These are phyloP conservation scores for Arctia plantaginis DNA, from an alignment of 2,888 invertebrate genomes.

Conservation along the genomic window DNA sequence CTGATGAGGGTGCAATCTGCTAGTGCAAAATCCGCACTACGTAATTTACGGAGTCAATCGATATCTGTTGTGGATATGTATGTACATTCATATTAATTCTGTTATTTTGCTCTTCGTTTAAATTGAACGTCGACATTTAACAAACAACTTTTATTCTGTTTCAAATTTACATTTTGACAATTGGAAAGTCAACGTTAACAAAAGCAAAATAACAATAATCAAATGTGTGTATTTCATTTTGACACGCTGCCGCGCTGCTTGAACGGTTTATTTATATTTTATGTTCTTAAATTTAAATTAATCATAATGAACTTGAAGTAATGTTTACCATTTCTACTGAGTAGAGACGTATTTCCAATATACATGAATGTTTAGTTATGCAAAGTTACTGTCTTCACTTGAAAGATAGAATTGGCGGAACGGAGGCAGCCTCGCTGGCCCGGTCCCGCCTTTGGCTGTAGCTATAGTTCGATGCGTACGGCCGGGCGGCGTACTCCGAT, in stretches of 20 bases:
- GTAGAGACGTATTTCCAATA: slow-evolving; percentile 13
- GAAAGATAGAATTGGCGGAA: slow-evolving; percentile 51
- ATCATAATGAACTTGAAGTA: background rate
- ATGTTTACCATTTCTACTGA: background rate
- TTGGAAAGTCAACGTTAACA: slow-evolving; percentile 72
- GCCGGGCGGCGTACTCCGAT: slow-evolving; percentile 65
- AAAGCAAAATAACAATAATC: slow-evolving; percentile 64
- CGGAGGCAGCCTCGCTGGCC: slow-evolving; percentile 48
- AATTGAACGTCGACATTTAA: slow-evolving; percentile 65
- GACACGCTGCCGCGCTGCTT: slow-evolving; percentile 33
- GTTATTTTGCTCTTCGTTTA: slow-evolving; percentile 61
- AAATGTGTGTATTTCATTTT: slow-evolving; percentile 60
- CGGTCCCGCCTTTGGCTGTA: slow-evolving; percentile 50
- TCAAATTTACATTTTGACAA: slow-evolving; percentile 77
- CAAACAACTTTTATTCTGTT: slow-evolving; percentile 75
- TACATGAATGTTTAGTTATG: slow-evolving; percentile 57
- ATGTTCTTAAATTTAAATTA: background rate
- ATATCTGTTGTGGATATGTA: slow-evolving; percentile 62
- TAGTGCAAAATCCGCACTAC: slow-evolving; percentile 67
- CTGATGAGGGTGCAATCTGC: slow-evolving; percentile 73
- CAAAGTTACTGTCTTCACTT: slow-evolving; percentile 41
- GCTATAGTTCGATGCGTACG: slow-evolving; percentile 50
- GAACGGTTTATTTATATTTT: background rate
- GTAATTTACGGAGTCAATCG: slow-evolving; percentile 66
- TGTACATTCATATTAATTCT: slow-evolving; percentile 60